These are phyloP conservation scores for Scalopus aquaticus DNA, from an alignment of 2,113 vertebrate genomes.

Conservation along the genomic window DNA sequence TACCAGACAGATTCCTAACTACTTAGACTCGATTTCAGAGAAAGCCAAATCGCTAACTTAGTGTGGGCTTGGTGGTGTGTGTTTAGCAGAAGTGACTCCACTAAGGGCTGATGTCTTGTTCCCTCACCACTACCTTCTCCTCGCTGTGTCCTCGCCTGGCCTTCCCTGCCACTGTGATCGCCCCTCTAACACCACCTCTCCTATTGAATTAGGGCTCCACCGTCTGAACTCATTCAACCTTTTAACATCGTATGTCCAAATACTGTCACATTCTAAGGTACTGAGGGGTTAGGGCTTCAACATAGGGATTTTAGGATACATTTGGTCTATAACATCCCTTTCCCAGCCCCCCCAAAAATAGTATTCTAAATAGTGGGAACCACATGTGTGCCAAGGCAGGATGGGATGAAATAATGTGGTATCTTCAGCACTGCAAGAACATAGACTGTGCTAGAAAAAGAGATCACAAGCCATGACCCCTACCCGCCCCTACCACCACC, in stretches of 20 bases:
- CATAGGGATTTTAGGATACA: background rate
- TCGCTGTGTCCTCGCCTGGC: background rate
- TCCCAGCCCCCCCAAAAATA: background rate
- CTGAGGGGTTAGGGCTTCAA: background rate
- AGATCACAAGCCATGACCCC: rapidly evolving
- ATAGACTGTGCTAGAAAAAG: background rate
- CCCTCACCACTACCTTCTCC: background rate
- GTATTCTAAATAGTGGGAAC: background rate
- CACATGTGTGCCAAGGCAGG: background rate
- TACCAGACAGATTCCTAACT: background rate
- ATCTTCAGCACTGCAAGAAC: rapidly evolving
- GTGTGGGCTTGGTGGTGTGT: background rate
- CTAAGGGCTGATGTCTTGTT: background rate
- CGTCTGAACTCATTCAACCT: background rate
- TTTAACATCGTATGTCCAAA: background rate
- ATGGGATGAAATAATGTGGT: background rate
- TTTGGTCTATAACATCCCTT: background rate
- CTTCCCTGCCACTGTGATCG: background rate
- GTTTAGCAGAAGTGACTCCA: background rate
- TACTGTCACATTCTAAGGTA: background rate
- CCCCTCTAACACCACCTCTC: too few species aligned
- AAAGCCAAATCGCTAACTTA: background rate
- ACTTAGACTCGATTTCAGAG: background rate
- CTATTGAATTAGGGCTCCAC: background rate
- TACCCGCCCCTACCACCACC: rapidly evolving